Evolutionary conservation across 2,888 invertebrate species (phyloP).

Genomic region (Pristionchus entomophagus): DNA sequence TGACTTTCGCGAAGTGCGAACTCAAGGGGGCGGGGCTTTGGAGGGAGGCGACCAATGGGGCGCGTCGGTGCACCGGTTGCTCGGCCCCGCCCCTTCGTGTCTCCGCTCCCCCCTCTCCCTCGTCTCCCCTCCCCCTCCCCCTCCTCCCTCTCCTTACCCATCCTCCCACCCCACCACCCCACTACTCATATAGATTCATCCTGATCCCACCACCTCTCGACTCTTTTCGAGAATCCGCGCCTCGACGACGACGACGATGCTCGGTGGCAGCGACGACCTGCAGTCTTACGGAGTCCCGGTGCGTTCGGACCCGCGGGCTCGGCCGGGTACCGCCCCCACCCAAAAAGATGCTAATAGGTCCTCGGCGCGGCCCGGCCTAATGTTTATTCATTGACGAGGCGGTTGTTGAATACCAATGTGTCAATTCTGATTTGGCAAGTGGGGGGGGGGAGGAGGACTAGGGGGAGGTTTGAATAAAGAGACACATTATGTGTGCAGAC

Average conservation of each 20-base stretch:
- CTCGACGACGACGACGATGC: neutral
- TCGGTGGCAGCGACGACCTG: neutral
- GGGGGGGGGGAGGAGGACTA: neutral
- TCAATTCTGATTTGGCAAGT: slow-evolving; percentile 43
- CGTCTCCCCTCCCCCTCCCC: neutral
- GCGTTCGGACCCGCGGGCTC: neutral
- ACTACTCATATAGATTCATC: slow-evolving; percentile 35
- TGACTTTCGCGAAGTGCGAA: neutral
- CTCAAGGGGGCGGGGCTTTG: neutral
- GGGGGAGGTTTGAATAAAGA: slow-evolving; percentile 21
- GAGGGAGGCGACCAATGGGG: neutral
- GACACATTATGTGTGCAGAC: slow-evolving; percentile 38
- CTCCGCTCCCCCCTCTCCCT: neutral
- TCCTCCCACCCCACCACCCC: neutral
- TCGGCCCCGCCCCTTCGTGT: neutral
- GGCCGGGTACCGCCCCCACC: neutral
- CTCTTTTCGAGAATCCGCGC: neutral
- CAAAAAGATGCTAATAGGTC: slow-evolving; percentile 34
- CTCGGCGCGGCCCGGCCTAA: neutral
- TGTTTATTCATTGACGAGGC: slow-evolving; percentile 39
- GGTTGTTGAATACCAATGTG: slow-evolving; percentile 41
- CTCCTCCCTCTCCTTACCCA: neutral
- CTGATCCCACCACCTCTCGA: slow-evolving; percentile 7
- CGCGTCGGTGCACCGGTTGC: slow-evolving; percentile 38
- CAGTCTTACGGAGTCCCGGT: slow-evolving; percentile 12